Conservation (phyloP, 2,797 vertebrate species). For the Pantherophis alleghaniensis region DNA sequence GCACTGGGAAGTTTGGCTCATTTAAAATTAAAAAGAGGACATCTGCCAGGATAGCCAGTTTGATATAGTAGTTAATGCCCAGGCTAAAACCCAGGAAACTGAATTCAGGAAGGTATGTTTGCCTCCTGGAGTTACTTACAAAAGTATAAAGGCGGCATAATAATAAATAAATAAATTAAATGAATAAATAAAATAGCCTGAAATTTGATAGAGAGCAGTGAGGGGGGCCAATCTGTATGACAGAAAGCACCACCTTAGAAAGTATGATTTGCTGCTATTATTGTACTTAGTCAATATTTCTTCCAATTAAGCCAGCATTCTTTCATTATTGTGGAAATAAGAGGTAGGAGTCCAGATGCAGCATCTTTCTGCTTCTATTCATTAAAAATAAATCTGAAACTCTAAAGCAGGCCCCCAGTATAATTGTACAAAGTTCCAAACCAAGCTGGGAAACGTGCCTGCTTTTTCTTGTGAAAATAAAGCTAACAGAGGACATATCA, state of each 20-base stretch:
- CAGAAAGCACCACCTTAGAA: conserved; percentile 3
- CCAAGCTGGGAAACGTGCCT: background rate
- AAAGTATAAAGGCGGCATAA: background rate
- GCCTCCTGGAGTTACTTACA: background rate
- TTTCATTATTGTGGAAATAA: background rate
- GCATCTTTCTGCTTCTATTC: background rate
- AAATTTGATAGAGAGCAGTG: conserved; percentile 9
- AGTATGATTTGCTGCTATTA: conserved; percentile 23
- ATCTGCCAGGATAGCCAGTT: background rate
- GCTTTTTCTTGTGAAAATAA: background rate
- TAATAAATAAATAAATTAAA: background rate
- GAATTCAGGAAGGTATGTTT: background rate
- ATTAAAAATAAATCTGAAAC: background rate
- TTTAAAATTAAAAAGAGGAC: conserved; percentile 12
- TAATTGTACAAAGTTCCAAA: background rate
- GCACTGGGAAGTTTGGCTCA: background rate
- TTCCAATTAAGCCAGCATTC: background rate
- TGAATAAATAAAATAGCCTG: background rate
- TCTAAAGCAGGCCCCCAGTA: background rate
- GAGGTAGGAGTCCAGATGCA: background rate
- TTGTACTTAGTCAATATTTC: background rate
- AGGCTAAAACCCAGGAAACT: background rate
- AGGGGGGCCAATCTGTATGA: background rate
- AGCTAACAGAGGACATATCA: background rate
- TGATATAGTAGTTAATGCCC: background rate